Conservation (phyloP, 2,888 invertebrate genomes). For the Camponotus fellah region DNA sequence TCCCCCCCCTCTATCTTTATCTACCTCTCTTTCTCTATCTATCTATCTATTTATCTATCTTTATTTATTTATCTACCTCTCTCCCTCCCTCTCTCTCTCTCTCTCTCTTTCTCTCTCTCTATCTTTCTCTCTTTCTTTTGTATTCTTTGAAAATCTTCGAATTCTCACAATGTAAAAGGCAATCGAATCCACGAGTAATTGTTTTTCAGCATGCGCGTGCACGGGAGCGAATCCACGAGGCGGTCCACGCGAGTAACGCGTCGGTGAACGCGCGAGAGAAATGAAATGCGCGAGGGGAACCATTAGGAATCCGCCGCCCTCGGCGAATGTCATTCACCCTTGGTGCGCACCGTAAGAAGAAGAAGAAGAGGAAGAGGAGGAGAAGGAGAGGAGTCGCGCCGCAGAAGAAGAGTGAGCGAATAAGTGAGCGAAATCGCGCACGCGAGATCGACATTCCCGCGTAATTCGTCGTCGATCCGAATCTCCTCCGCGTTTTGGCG, state of each 20-base stretch:
- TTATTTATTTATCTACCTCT: too few species aligned
- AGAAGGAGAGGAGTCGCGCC: background rate
- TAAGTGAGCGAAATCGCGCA: constrained; percentile 25
- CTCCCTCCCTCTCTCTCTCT: too few species aligned
- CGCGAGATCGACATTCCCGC: constrained; percentile 22
- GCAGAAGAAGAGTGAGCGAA: constrained; percentile 23
- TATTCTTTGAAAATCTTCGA: background rate
- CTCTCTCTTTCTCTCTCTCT: too few species aligned
- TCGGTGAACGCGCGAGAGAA: constrained; percentile 47
- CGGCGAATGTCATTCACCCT: constrained; percentile 55
- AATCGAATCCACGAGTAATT: background rate
- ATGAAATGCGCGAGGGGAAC: constrained; percentile 39
- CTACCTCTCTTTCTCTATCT: too few species aligned
- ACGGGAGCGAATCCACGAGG: constrained; percentile 43
- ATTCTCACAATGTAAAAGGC: background rate
- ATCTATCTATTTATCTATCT: too few species aligned
- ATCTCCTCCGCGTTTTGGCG: constrained; percentile 21
- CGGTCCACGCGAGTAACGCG: constrained; percentile 40
- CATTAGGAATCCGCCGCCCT: constrained; percentile 41
- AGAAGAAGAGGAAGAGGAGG: background rate
- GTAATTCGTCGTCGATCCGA: constrained; percentile 23
- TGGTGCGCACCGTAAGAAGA: constrained; percentile 57
- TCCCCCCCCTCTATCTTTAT: too few species aligned
- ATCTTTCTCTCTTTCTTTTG: too few species aligned
- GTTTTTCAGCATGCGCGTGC: constrained; percentile 46